Evolutionary conservation across 2,888 invertebrate genomes (phyloP).

Genomic region (Molanna angustata): DNA sequence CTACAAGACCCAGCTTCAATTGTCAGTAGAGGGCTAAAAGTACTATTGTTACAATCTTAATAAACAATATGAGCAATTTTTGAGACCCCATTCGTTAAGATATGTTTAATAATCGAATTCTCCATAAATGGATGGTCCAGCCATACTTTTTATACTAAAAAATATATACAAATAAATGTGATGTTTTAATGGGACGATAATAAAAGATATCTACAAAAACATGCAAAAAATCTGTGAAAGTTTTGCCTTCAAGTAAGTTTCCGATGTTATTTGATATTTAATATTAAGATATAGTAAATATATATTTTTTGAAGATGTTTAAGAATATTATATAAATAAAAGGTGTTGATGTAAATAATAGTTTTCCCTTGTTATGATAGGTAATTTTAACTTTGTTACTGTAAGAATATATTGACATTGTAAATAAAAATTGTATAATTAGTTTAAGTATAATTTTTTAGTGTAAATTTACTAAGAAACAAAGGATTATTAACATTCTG

Average conservation of each 20-base stretch:
- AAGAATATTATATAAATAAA: constrained; percentile 30
- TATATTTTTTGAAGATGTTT: constrained; percentile 31
- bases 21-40: no score
- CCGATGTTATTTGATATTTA: constrained; percentile 8
- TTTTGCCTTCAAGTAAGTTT: constrained; percentile 9
- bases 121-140: no score
- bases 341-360: constrained; percentile 32
- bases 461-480: constrained; percentile 57
- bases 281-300: constrained; percentile 17
- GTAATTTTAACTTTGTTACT: constrained; percentile 29
- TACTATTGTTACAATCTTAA: no score
- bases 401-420: constrained; percentile 47
- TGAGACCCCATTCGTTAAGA: no score
- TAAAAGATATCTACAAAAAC: no score
- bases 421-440: constrained; percentile 38
- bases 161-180: no score
- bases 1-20: no score
- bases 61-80: no score
- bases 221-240: constrained; percentile 8
- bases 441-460: constrained; percentile 40
- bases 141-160: no score
- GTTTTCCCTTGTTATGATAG: constrained; percentile 30
- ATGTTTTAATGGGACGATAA: no score
- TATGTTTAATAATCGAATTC: no score
- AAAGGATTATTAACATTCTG: constrained; percentile 56